A percentile compares a stretch with the other conserved stretches of the same genome.
Conservation (phyloP, 1,140 invertebrate species). For the Drosophila tristis region DNA sequence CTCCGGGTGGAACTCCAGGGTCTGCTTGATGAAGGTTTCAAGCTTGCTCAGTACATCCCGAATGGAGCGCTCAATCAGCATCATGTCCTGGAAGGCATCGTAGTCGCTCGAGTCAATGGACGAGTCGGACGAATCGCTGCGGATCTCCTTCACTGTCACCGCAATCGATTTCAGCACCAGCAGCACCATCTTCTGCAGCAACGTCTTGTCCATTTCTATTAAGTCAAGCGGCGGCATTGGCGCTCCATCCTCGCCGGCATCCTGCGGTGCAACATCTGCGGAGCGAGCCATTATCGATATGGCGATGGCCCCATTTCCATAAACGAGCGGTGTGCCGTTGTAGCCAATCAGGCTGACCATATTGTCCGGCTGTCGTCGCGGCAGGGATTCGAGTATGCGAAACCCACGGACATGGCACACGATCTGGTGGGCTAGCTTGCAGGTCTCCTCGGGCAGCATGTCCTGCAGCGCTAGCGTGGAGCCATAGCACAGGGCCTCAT, state of each 20-base stretch:
- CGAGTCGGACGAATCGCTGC: conserved; percentile 92
- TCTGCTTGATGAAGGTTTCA: conserved; percentile 92
- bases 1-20: conserved; percentile 94
- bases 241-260: conserved; percentile 58
- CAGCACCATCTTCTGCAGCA: conserved; percentile 93
- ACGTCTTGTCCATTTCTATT: conserved; percentile 87
- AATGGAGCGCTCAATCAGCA: conserved; percentile 93
- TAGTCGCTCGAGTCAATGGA: conserved; percentile 92
- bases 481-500: conserved; percentile 95
- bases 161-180: conserved; percentile 94
- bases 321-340: conserved; percentile 81
- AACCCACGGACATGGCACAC: conserved; percentile 94
- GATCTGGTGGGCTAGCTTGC: conserved; percentile 92
- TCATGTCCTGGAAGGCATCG: conserved; percentile 95
- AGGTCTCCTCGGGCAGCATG: conserved; percentile 93
- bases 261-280: conserved; percentile 2
- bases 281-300: conserved; percentile 1
- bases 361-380: conserved; percentile 84
- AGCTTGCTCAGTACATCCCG: conserved; percentile 92
- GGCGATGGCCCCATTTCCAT: conserved; percentile 41
- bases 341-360: conserved; percentile 86
- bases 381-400: conserved; percentile 88
- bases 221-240: conserved; percentile 37
- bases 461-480: conserved; percentile 94
- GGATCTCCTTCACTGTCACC: conserved; percentile 94